Percentiles rank a stretch among this genome's conserved stretches.
Conservation (phyloP, 2,797 vertebrate species). For the Taeniopygia guttata region DNA sequence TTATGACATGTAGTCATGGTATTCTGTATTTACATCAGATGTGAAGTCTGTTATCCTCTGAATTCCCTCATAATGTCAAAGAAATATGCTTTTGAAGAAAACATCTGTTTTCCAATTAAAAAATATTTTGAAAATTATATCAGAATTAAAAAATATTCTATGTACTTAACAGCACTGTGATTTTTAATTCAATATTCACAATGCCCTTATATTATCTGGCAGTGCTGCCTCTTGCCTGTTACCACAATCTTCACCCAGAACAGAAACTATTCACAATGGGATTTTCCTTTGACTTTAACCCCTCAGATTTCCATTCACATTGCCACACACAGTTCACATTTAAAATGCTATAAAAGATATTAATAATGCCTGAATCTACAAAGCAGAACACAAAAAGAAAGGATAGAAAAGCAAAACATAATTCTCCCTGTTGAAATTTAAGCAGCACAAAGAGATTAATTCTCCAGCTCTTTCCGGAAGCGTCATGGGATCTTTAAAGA, state of each 20-base stretch:
- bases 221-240: not conserved
- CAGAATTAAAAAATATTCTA: not conserved
- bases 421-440: slow-evolving; percentile 29
- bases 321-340: slow-evolving; percentile 24
- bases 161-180: not conserved
- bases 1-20: not conserved
- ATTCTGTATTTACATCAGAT: not conserved
- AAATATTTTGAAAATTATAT: not conserved
- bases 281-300: slow-evolving; percentile 16
- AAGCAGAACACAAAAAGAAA: slow-evolving; percentile 9
- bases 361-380: slow-evolving; percentile 34
- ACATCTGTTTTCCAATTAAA: not conserved
- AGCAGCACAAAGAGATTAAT: slow-evolving; percentile 30
- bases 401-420: slow-evolving; percentile 9
- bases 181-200: not conserved
- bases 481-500: slow-evolving; percentile 52
- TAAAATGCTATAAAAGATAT: slow-evolving; percentile 25
- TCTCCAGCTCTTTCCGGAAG: slow-evolving; percentile 28
- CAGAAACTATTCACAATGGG: not conserved
- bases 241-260: not conserved
- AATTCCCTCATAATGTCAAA: not conserved
- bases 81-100: not conserved
- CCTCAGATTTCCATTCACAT: not conserved
- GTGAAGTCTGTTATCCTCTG: not conserved
- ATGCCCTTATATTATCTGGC: not conserved